Evolutionary conservation across 2,888 invertebrate species (phyloP), one percentile per base, ranked within the genome.

Genomic region (Cremastinae sp.): DNA sequence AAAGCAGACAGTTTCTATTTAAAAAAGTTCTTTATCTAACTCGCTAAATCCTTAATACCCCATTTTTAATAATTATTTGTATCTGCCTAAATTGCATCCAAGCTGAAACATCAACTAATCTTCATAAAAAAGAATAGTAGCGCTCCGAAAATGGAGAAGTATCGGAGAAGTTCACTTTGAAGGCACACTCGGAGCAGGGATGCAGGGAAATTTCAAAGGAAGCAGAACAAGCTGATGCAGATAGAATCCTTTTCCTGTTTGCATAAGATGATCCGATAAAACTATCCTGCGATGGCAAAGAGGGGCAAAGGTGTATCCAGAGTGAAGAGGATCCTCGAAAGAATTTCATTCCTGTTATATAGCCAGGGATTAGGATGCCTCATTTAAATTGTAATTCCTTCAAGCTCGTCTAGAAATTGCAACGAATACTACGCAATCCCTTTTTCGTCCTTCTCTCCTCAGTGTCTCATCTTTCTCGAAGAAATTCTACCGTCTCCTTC

Each of bases 351-450:
- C 47, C 58, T 41, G 45, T 68, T 68, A 75, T 68, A 72, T 62
- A 64, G 49, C 64, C 61, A 20, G 71, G 72, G 75, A 84, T 84
- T 82, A 83, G 76, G 84, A 80, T 80, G 81, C 79, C 78, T 83
- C 79, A 84, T 84, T 84, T 84, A 81, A 83, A 84, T 80, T 61
- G 81, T 81, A 83, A 84, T 84, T 84, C 81, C 82, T 84, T 82
- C 75, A 66, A 73, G 74, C 78, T 68, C 79, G 82, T 83, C 83
- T 75, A 75, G 79, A 79, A 85, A 83, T 83, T 81, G 82, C 81
- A 39, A 78, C 65, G 83, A 80, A 81, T 82, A 83, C 28, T 28
- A 28, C 81, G 79, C 81, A 79, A 78, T 74, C 79, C 71, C 64
- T 37, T 20, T 55, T 51, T 41, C 39, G 41, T 35, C 28, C 53